Evolutionary conservation across 2,113 vertebrate species (phyloP), one percentile per base, ranked within the genome.

Genomic region (Leuciscus idus): DNA sequence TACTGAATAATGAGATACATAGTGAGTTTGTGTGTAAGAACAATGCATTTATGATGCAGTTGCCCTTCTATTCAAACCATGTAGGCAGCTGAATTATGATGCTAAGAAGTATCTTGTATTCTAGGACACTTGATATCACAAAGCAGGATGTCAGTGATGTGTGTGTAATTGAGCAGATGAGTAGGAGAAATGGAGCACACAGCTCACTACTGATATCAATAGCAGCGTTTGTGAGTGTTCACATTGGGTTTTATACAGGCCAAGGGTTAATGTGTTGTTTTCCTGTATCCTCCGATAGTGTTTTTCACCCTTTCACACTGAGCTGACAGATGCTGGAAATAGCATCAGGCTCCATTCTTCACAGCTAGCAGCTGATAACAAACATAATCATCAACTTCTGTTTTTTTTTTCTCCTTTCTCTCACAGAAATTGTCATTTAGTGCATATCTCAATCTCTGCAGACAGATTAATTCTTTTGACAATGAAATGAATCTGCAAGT

Each of bases 401-500:
- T 43, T 43, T 76, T 39, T 72, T 62, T 78, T 72, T 81, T 26
- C 61, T 62, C 33, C 64, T 82, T 77, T 82, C 55, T 17, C 50
- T 28, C 26, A 66, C 33, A 86, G 62, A 64, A 87, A 82, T 78
- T 84, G 89, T 82, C 77, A 84, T 46, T 81, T 83, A 72, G 23
- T 70, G 55, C 78, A 52, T 39, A 66, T 82, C 48, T 73, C 82
- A 80, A 80, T 68, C 81, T 88, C 30, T 48, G 52, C 83, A 72
- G 55, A 80, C 57, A 87, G 79, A 78, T 87, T 85, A 76, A 80
- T 87, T 85, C 79, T 87, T 87, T 84, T 87, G 64, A 88, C 87
- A 85, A 77, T 70, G 73, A 75, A 85, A 81, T 81, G 21, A 87
- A 88, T 90, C 89, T 90, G 85, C 83, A 88, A 90, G 89, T 90